Conservation (phyloP, 2,113 vertebrate genomes). For the Labrus mixtus region DNA sequence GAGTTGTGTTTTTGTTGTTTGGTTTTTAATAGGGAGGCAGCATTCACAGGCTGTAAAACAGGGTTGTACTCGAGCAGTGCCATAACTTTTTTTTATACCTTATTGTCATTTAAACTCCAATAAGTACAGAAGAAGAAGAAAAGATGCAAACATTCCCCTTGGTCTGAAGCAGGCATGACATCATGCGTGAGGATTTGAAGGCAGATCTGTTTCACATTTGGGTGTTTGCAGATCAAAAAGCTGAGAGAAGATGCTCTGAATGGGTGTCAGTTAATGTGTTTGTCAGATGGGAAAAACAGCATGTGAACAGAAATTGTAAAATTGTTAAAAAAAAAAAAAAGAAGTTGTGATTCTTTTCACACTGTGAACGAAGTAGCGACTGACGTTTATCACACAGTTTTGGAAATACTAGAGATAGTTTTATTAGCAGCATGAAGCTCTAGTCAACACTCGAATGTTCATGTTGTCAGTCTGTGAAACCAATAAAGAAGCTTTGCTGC, state of each 20-base stretch:
- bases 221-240: not conserved
- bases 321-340: not conserved
- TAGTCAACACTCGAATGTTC: too few species aligned
- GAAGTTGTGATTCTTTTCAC: not conserved
- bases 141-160: not conserved
- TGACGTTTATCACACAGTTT: not conserved
- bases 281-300: not conserved
- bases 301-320: not conserved
- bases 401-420: not conserved
- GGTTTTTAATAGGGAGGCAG: too few species aligned
- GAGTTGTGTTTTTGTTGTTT: too few species aligned
- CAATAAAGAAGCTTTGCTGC: too few species aligned
- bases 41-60: too few species aligned
- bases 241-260: not conserved
- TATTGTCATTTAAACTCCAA: not conserved
- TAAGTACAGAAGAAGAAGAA: not conserved
- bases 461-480: too few species aligned
- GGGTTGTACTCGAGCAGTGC: too few species aligned
- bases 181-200: not conserved
- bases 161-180: not conserved
- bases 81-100: too few species aligned
- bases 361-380: not conserved
- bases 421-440: not conserved
- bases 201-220: conserved; percentile 7
- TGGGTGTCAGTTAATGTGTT: not conserved